Evolutionary conservation across 1,140 invertebrate genomes (phyloP), one percentile per base, ranked within the genome.

Genomic region (Episyrphus balteatus): DNA sequence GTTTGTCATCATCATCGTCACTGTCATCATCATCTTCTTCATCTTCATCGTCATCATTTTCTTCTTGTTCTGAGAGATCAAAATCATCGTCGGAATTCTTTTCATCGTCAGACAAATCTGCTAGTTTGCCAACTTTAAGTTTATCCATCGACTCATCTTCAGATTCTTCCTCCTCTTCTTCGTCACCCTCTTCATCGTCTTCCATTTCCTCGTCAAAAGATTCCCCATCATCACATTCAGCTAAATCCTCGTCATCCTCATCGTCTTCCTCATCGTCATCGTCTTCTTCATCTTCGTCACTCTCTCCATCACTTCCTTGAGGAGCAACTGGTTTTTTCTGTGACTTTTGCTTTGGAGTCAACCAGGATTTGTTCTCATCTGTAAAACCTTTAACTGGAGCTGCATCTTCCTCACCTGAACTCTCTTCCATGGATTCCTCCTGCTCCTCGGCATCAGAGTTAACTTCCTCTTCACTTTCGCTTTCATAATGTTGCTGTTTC

Each of bases 321-420:
- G 13, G 8, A 17, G 13, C 15, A 37, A 48, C 41, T 44, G 42
- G 31, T 19, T 52, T 52, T 43, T 74, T 70, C 44, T 70, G 59
- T 55, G 76, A 78, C 50, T 73, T 72, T 39, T 67, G 57, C 58
- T 79, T 80, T 7, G 74, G 75, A 58, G 79, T 83, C 40, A 85
- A 59, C 82, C 82, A 84, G 41, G 69, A 61, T 40, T 77, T 75
- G 57, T 85, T 84, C 31, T 84, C 79, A 73, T 85, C 82, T 44
- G 78, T 75, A 51, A 75, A 83, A 17, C 76, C 80, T 70, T 54
- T 61, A 21, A 59, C 43, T 31, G 55, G 48, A 10, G 59, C 59
- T 31, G 54, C 51, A 39, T 55, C 55, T 42, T 44, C 26, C n/a
- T 46, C 33, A 14, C 55, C 59, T 0, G 52, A 52, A 30, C 51